Percentiles rank a stretch among this genome's conserved stretches.
These are phyloP conservation scores for Pionites leucogaster DNA, from an alignment of 2,113 vertebrate species.

Conservation along the genomic window DNA sequence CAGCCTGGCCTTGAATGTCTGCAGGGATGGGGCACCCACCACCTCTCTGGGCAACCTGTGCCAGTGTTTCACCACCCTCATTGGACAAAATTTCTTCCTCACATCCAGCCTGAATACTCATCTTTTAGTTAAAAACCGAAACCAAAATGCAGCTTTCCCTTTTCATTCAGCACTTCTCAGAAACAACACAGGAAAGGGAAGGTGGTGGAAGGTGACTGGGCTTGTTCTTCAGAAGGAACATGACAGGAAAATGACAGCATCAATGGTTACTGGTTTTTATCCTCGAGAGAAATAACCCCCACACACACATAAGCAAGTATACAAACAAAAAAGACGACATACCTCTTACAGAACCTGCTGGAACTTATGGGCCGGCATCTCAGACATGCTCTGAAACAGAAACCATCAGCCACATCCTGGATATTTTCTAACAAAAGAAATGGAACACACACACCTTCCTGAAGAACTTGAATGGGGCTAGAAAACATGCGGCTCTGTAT, in stretches of 20 bases:
- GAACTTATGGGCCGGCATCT: not conserved
- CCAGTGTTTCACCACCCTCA: not conserved
- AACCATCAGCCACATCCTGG: not conserved
- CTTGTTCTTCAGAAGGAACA: not conserved
- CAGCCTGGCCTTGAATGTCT: not conserved
- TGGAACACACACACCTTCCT: not conserved
- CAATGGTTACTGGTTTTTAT: not conserved
- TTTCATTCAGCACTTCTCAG: slow-evolving; percentile 10
- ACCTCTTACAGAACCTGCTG: not conserved
- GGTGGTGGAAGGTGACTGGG: not conserved
- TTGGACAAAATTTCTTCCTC: not conserved
- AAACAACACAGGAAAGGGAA: not conserved
- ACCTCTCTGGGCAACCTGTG: not conserved
- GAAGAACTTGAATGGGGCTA: not conserved
- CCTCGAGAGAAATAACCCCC: not conserved
- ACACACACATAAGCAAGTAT: not conserved
- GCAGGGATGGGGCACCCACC: not conserved
- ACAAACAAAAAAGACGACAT: not conserved
- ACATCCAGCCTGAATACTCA: not conserved
- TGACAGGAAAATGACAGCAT: not conserved
- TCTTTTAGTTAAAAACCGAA: not conserved
- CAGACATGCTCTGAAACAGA: not conserved
- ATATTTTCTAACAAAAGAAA: not conserved
- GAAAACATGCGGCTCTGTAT: not conserved
- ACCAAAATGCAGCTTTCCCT: not conserved